Evolutionary conservation across 2,888 invertebrate species (phyloP).

Genomic region (Pyrocoelia pectoralis): DNA sequence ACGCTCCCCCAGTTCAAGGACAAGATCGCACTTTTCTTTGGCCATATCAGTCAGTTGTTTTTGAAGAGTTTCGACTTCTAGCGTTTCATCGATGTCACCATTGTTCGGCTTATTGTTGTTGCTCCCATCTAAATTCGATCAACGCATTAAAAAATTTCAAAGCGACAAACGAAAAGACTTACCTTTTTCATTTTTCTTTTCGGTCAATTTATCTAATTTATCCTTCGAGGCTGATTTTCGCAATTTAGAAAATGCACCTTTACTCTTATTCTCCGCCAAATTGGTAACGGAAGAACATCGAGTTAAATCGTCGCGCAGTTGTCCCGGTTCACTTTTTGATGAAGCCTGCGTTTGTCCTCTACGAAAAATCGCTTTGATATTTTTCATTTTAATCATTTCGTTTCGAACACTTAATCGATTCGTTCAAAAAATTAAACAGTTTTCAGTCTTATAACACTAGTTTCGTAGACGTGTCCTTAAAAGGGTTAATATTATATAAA

Average conservation of each 20-base stretch:
- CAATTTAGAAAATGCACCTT: conserved; percentile 59
- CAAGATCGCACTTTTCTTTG: conserved; percentile 71
- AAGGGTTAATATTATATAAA: conserved; percentile 2
- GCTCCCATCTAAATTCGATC: conserved; percentile 30
- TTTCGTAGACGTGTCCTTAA: not conserved
- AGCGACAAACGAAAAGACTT: not conserved
- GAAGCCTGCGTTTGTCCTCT: conserved; percentile 73
- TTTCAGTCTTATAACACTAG: not conserved
- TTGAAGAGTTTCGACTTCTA: conserved; percentile 72
- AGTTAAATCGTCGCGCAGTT: conserved; percentile 59
- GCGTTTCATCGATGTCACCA: conserved; percentile 45
- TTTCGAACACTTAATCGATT: conserved; percentile 1
- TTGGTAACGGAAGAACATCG: conserved; percentile 72
- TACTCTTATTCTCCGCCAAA: conserved; percentile 66
- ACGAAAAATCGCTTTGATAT: conserved; percentile 91
- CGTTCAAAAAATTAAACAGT: not conserved
- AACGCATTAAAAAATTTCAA: not conserved
- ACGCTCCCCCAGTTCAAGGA: conserved; percentile 70
- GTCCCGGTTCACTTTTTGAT: conserved; percentile 61
- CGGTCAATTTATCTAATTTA: conserved; percentile 50
- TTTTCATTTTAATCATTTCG: conserved; percentile 76
- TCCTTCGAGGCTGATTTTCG: conserved; percentile 60
- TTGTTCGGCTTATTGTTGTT: conserved; percentile 55
- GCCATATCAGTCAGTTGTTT: conserved; percentile 70
- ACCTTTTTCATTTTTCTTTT: conserved; percentile 53